These are phyloP conservation scores for Notocelia uddmanniana DNA, from an alignment of 2,888 invertebrate species.

Conservation along the genomic window DNA sequence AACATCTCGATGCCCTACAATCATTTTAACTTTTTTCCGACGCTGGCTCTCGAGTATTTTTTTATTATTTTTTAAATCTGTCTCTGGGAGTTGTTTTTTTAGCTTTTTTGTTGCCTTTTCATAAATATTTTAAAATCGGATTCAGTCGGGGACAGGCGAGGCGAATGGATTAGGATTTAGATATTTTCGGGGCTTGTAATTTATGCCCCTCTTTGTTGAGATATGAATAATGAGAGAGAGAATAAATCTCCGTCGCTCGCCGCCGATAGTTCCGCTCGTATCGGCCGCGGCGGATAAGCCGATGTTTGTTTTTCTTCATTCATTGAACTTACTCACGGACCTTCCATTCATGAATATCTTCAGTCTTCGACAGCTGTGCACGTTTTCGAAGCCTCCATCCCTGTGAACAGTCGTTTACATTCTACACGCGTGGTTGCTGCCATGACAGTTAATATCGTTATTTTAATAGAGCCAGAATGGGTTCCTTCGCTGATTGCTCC, in stretches of 20 bases:
- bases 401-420: slow-evolving; percentile 2
- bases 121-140: slow-evolving; percentile 86
- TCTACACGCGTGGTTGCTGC: neutral
- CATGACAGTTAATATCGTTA: slow-evolving; percentile 28
- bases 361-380: slow-evolving; percentile 1
- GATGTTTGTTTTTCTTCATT: slow-evolving; percentile 45
- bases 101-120: slow-evolving; percentile 77
- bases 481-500: slow-evolving; percentile 24
- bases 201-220: slow-evolving; percentile 82
- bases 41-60: slow-evolving; percentile 77
- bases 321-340: slow-evolving; percentile 21
- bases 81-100: slow-evolving; percentile 73
- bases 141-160: slow-evolving; percentile 81
- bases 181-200: slow-evolving; percentile 83
- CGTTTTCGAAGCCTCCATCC: neutral
- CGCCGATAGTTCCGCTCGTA: slow-evolving; percentile 53
- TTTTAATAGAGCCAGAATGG: slow-evolving; percentile 15
- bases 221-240: slow-evolving; percentile 81
- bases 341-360: slow-evolving; percentile 38
- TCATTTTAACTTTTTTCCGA: slow-evolving; percentile 83
- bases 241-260: slow-evolving; percentile 65
- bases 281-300: slow-evolving; percentile 32
- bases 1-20: slow-evolving; percentile 79
- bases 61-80: slow-evolving; percentile 80
- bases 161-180: slow-evolving; percentile 85